Evolutionary conservation across 2,888 invertebrate genomes (phyloP).

Genomic region (Ischnura elegans): DNA sequence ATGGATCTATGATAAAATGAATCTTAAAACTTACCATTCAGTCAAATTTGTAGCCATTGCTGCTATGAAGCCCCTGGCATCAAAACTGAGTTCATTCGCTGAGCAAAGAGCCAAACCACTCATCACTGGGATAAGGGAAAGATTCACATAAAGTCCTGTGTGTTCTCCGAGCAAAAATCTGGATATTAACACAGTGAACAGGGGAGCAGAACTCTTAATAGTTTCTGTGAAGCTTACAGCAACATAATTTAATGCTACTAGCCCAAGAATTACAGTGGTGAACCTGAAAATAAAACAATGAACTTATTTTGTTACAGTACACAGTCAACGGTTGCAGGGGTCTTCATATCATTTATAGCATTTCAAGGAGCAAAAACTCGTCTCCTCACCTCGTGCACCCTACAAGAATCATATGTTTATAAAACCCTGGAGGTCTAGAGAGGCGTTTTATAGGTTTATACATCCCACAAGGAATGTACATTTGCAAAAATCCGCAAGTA

Average conservation of each 20-base stretch:
- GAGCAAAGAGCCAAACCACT: slow-evolving; percentile 87
- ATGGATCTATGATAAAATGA: not conserved
- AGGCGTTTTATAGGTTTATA: slow-evolving; percentile 82
- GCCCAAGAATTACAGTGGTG: slow-evolving; percentile 86
- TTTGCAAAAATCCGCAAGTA: slow-evolving; percentile 86
- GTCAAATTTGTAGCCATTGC: slow-evolving; percentile 89
- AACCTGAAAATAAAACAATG: slow-evolving; percentile 80
- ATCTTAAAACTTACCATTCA: slow-evolving; percentile 83
- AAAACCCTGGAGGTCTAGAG: slow-evolving; percentile 84
- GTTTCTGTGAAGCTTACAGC: slow-evolving; percentile 91
- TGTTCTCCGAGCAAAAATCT: slow-evolving; percentile 84
- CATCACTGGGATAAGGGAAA: slow-evolving; percentile 89
- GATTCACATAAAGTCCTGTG: slow-evolving; percentile 84
- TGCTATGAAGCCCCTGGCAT: slow-evolving; percentile 85
- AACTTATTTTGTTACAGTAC: not conserved
- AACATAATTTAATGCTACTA: slow-evolving; percentile 87
- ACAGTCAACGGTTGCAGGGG: not conserved
- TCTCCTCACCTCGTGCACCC: slow-evolving; percentile 83
- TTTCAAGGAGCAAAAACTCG: not conserved
- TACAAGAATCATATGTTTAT: slow-evolving; percentile 86
- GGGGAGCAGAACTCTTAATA: slow-evolving; percentile 89
- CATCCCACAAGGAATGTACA: slow-evolving; percentile 87
- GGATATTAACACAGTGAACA: slow-evolving; percentile 88
- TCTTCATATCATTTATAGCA: not conserved
- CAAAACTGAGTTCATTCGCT: slow-evolving; percentile 88